A percentile compares a stretch with the other conserved stretches of the same genome.
Conservation (phyloP, 2,113 vertebrate species). For the Struthio camelus region DNA sequence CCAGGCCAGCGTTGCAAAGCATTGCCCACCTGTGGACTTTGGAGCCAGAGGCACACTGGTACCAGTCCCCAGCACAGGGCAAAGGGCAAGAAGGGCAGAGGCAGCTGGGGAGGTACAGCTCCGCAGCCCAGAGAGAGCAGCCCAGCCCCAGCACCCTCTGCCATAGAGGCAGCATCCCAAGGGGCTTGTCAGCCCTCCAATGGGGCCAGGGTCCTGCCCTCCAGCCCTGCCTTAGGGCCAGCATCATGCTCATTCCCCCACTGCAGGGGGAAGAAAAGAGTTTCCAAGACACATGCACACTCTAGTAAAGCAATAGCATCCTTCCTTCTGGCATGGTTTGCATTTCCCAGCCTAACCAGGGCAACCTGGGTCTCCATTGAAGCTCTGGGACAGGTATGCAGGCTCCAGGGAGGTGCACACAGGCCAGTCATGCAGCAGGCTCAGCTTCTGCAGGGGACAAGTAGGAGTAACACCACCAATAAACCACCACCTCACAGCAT, state of each 20-base stretch:
- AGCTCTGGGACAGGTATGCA: accelerated
- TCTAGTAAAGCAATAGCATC: background rate
- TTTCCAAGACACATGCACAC: background rate
- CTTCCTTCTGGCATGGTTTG: background rate
- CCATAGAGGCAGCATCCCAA: accelerated
- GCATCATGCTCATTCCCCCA: too few species aligned
- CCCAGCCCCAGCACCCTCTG: background rate
- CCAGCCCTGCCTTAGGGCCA: too few species aligned
- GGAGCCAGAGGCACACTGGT: background rate
- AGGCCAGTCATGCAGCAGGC: background rate
- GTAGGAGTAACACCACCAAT: background rate
- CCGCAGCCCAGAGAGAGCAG: background rate
- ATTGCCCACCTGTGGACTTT: background rate
- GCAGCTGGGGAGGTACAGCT: background rate
- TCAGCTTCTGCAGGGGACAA: too few species aligned
- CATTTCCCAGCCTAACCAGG: background rate
- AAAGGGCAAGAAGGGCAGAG: background rate
- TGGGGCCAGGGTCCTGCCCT: too few species aligned
- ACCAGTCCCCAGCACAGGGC: background rate
- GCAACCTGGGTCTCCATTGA: background rate
- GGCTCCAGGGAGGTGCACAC: background rate
- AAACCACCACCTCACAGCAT: accelerated
- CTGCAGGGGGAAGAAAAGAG: too few species aligned
- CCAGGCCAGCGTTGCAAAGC: background rate
- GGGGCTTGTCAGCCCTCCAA: background rate